Base-by-base conservation (phyloP, 2,888 invertebrate species). In the Mystacides longicornis region DNA sequence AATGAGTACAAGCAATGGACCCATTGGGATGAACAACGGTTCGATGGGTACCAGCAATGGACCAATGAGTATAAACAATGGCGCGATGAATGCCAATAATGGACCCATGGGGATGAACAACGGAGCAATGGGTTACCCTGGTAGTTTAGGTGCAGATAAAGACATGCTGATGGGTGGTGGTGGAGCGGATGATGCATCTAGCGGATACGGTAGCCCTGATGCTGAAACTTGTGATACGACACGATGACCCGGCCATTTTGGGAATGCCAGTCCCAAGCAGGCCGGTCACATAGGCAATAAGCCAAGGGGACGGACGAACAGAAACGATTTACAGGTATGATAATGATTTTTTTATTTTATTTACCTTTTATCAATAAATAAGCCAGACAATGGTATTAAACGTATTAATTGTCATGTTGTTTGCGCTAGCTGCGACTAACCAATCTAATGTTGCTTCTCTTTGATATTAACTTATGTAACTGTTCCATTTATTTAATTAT, bases 161-260 rank as follows among this genome's bases (percentile, higher is more conserved):
- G 64, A 70, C 45, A 68, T 65, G 23, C 73, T 75, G 63, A 75
- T 75, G 55, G 73, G 67, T 31, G 75, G 71, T 1, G 76, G 71
- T 46, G 75, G 73, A 61, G 77, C 75, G 1, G 87, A 87, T 65
- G 88, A 87, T 69, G 85, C 85, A 21, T 86, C 86, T 66, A 87
- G 86, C 69, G 88, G 88, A 2, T 88, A 88, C 73, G 87, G 87
- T 64, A 87, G 87, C 71, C 87, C 88, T 23, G 85, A 86, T 69
- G 83, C 85, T 14, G 83, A 83, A 64, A 83, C 82, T 31, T 76
- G 78, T 64, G 79, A 79, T 55, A 64, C 69, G 53, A 64, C 78
- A 72, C 65, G 77, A 77, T 59, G 74, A 74, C 61, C 53, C 73
- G 58, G 65, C 62, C 56, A 63, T 65, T 65, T 69, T 46, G 71